Evolutionary conservation across 2,113 vertebrate species (phyloP).

Genomic region (Corythornis madagascariensis): DNA sequence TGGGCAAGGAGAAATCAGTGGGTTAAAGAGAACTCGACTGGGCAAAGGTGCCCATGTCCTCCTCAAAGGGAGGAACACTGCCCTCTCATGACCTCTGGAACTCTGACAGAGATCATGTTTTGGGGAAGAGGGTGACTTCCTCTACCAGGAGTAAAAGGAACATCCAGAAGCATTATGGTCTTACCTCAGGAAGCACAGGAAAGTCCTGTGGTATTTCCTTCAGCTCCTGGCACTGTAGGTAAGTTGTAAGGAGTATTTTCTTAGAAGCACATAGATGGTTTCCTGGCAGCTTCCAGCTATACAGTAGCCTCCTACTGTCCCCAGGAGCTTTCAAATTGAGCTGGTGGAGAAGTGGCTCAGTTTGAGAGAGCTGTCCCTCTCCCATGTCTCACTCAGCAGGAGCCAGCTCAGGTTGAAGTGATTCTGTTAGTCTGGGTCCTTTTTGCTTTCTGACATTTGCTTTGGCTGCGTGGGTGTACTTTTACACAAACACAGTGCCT

Average conservation of each 20-base stretch:
- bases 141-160: background rate
- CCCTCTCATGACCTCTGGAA: accelerated
- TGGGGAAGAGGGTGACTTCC: background rate
- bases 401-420: background rate
- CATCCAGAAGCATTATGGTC: background rate
- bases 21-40: background rate
- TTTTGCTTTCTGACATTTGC: background rate
- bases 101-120: background rate
- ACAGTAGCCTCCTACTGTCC: background rate
- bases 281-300: background rate
- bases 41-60: background rate
- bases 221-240: background rate
- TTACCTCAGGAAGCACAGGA: background rate
- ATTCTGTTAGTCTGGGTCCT: background rate
- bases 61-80: background rate
- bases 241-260: background rate
- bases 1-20: background rate
- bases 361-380: background rate
- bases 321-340: background rate
- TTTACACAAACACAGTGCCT: background rate
- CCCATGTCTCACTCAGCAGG: background rate
- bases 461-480: background rate
- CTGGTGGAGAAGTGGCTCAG: background rate
- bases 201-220: background rate
- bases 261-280: background rate